Base-by-base conservation (phyloP, 2,113 vertebrate species). In the Pseudorhombus dupliciocellatus region DNA sequence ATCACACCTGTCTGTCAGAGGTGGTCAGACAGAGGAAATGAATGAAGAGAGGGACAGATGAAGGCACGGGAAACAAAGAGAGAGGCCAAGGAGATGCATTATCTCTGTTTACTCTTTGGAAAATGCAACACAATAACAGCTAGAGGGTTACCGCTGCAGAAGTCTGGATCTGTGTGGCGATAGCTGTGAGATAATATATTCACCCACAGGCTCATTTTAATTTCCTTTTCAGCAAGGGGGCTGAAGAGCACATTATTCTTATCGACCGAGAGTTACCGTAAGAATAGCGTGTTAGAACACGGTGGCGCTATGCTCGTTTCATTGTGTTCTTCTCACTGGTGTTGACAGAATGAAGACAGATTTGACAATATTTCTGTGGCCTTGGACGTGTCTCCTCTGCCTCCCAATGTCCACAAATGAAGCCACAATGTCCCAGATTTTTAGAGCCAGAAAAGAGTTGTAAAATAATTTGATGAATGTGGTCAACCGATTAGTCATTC, bases 151-250 rank as follows among this genome's bases (percentile, higher is more conserved):
- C 59, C 55, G 53, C 57, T 53, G 50, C 74, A 72, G 68, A 71
- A 22, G 63, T 56, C 25, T 11, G 37, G 25, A 81, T 85, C 60
- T 64, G 37, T 68, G 68, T 51, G 46, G 68, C 60, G 80, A 87
- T 83, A 42, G 50, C 65, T 63, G 56, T 51, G 62, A 40, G 81
- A 86, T 86, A 84, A 80, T 66, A 79, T 68, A 79, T 83, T 77
- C 66, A 84, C 77, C 73, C 65, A 73, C 18, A 1, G 66, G 77
- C 77, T 66, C 69, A 74, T 75, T 85, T 87, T 56, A 74, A 85
- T 87, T 82, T 86, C 82, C 79, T 90, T 86, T 77, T 6, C 5
- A 54, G 77, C 82, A 73, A 62, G 55, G 18, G 66, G 66, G 73
- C 34, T 21, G 63, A 61, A 58, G 60, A 75, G 28, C 14, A 18